These are phyloP conservation scores for Cydia splendana DNA, from an alignment of 1,140 invertebrate species.

Conservation along the genomic window DNA sequence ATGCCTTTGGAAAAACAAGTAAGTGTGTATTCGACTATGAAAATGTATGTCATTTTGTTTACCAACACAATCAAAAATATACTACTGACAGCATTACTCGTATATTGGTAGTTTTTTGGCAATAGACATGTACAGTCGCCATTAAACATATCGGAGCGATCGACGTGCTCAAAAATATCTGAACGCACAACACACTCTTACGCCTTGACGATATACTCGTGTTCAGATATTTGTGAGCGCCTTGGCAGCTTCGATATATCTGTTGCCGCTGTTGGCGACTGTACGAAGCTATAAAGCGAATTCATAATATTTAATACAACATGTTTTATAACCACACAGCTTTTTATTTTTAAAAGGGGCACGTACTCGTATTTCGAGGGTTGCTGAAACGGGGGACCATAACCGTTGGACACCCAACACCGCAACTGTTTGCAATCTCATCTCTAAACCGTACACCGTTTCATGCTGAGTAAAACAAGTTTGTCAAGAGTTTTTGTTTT, in stretches of 20 bases:
- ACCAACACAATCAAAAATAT: too few species aligned
- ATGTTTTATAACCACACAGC: constrained; percentile 61
- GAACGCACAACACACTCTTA: too few species aligned
- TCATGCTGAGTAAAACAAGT: constrained; percentile 42
- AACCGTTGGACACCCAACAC: constrained; percentile 69
- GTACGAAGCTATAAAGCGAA: constrained; percentile 14
- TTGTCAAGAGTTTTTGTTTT: neutral
- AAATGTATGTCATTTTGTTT: too few species aligned
- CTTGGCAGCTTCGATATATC: neutral
- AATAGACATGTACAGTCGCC: too few species aligned
- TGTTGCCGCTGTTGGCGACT: neutral
- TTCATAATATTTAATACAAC: constrained; percentile 38
- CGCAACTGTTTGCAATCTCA: constrained; percentile 64
- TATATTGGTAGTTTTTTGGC: too few species aligned
- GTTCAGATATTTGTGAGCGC: too few species aligned
- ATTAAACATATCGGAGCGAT: too few species aligned
- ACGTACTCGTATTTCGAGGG: constrained; percentile 73
- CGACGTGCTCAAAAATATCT: too few species aligned
- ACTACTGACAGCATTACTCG: too few species aligned
- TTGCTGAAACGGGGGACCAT: constrained; percentile 68
- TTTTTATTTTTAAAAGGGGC: constrained; percentile 70
- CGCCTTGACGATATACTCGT: too few species aligned
- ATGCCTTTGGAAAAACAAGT: too few species aligned
- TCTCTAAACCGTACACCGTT: constrained; percentile 59
- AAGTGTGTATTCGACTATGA: too few species aligned